Conservation (phyloP, 1,140 invertebrate species). For the Lordiphosa stackelbergi region DNA sequence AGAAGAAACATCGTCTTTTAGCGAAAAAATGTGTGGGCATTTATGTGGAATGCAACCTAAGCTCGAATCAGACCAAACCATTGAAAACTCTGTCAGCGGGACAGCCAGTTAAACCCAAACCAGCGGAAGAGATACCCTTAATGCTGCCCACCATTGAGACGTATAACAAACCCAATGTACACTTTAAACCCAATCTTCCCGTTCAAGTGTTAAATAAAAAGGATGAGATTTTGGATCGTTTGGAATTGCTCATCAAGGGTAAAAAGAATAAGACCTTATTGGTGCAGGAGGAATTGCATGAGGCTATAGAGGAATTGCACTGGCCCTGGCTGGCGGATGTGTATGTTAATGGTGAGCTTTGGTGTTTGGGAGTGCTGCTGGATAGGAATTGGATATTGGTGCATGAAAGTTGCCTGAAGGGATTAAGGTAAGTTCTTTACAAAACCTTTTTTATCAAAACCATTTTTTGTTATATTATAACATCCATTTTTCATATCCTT, state of each 20-base stretch:
- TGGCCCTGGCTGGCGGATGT: conserved; percentile 85
- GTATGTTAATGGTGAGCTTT: conserved; percentile 82
- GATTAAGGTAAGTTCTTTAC: conserved; percentile 77
- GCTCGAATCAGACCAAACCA: conserved; percentile 51
- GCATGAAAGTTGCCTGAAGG: conserved; percentile 79
- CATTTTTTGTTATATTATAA: too few species aligned
- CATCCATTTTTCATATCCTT: too few species aligned
- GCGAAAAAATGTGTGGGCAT: conserved; percentile 53
- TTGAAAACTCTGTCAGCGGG: conserved; percentile 66
- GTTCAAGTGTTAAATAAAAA: conserved; percentile 53
- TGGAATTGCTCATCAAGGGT: conserved; percentile 55
- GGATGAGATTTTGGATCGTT: conserved; percentile 60
- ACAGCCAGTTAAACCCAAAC: conserved; percentile 15
- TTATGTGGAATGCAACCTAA: conserved; percentile 61
- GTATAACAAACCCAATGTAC: conserved; percentile 58
- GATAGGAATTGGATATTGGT: conserved; percentile 82
- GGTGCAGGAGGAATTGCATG: conserved; percentile 62
- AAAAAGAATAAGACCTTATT: conserved; percentile 65
- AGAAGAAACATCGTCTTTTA: conserved; percentile 32
- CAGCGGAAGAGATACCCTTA: conserved; percentile 1
- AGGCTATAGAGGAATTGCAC: conserved; percentile 62
- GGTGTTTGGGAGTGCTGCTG: conserved; percentile 83
- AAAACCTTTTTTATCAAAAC: too few species aligned
- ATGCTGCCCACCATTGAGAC: conserved; percentile 58
- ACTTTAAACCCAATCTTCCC: conserved; percentile 54